Base-by-base conservation (phyloP, 2,888 invertebrate genomes). In the Lymantria dispar region DNA sequence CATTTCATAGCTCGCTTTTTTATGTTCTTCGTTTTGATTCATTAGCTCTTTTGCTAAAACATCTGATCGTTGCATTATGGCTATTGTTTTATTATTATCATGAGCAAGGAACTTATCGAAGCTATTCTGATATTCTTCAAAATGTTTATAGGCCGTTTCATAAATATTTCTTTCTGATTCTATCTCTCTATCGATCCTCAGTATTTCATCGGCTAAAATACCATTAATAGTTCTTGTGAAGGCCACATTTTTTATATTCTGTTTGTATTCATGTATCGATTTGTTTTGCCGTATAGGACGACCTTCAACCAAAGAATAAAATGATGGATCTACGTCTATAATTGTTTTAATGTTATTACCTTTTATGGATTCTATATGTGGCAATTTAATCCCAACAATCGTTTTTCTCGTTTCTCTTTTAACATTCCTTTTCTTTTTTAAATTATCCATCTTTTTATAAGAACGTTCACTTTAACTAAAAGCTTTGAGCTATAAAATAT, bases 291-390 rank as follows among this genome's bases (percentile, higher is more conserved):
- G 84, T 37, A 94, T 91, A 3, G 94, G 92, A 49, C 94, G 86
- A 44, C 94, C 94, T 70, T 92, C 91, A 0, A 94, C 85, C 62
- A 93, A 83, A 0, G 92, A 87, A 69, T 93, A 95, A 72, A 92
- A 95, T n/a, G 92, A 85, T 0, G 94, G 93, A 73, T 95, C 94
- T 0, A 94, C 80, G 63, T 95, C 94, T 29, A 93, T 76, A 51
- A 94, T 92, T 5, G 93, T 93, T 69, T 92, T 92, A 3, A 84
- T 56, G n/a, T n/a, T n/a, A 40, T 79, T 60, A 49, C 62, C 59
- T 43, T 63, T 69, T 36, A 67, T 62, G 31, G 74, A 62, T 64
- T 85, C 83, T 49, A 91, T 85, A 0, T 86, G 86, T 15, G 91
- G 91, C 30, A 91, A 64, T 64, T 87, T 90, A 40, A 88, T 76